Conservation (phyloP, 2,888 invertebrate species). For the Apoda limacodes region DNA sequence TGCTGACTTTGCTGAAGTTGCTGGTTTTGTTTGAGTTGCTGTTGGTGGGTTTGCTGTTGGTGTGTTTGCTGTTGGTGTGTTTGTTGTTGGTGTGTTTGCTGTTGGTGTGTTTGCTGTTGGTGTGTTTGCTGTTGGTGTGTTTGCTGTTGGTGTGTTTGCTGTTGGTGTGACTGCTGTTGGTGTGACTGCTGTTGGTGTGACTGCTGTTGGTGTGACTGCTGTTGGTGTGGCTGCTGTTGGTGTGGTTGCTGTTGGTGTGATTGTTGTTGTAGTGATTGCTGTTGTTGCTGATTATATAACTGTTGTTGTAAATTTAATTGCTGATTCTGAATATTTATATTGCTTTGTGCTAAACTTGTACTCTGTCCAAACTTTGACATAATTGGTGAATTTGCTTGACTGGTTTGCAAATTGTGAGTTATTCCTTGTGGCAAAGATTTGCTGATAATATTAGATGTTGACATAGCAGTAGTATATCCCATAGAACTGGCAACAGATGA, state of each 20-base stretch:
- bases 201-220: slow-evolving; percentile 23
- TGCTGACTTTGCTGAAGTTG: slow-evolving; percentile 47
- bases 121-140: slow-evolving; percentile 24
- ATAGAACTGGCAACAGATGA: slow-evolving; percentile 48
- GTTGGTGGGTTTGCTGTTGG: slow-evolving; percentile 21
- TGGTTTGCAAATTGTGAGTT: slow-evolving; percentile 53
- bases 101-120: slow-evolving; percentile 33
- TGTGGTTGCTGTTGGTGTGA: slow-evolving; percentile 31
- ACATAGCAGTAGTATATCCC: slow-evolving; percentile 47
- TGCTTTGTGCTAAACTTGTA: slow-evolving; percentile 42
- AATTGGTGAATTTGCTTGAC: slow-evolving; percentile 45
- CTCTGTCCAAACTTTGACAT: slow-evolving; percentile 56
- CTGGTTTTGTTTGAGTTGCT: slow-evolving; percentile 31
- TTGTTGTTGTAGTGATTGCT: slow-evolving; percentile 28
- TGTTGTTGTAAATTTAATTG: slow-evolving; percentile 50
- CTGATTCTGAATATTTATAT: slow-evolving; percentile 42
- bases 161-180: slow-evolving; percentile 46
- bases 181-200: slow-evolving; percentile 36
- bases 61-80: slow-evolving; percentile 27
- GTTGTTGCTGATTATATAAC: slow-evolving; percentile 27
- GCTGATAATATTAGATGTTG: slow-evolving; percentile 49
- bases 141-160: slow-evolving; percentile 27
- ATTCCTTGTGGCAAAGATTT: slow-evolving; percentile 55
- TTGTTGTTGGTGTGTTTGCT: slow-evolving; percentile 21
- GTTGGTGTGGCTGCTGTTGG: slow-evolving; percentile 20